A percentile compares a stretch with the other conserved stretches of the same genome.
Conservation (phyloP, 2,797 vertebrate genomes). For the Naso thynnoides region DNA sequence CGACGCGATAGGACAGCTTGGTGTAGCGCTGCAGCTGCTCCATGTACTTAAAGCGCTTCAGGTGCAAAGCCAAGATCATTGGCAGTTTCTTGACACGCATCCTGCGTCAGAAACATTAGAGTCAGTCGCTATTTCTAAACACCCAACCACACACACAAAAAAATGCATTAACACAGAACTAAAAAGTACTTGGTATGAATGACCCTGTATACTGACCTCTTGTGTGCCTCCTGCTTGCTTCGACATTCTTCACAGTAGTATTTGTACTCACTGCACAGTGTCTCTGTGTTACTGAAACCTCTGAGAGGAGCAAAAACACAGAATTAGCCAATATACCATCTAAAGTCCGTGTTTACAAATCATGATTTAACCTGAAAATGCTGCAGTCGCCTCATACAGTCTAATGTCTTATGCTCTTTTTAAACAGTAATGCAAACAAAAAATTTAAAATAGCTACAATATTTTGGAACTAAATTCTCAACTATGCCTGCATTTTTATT, state of each 20-base stretch:
- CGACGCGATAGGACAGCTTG: slow-evolving; percentile 96
- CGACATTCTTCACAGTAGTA: slow-evolving; percentile 99
- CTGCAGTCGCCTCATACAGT: neutral
- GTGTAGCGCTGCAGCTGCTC: slow-evolving; percentile 97
- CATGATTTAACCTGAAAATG: neutral
- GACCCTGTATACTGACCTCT: slow-evolving; percentile 86
- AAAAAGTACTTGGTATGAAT: neutral
- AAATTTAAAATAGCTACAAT: neutral
- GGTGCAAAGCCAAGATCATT: slow-evolving; percentile 97
- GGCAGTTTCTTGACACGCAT: slow-evolving; percentile 95
- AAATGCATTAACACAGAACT: neutral
- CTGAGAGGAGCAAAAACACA: slow-evolving; percentile 77
- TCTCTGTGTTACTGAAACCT: slow-evolving; percentile 99
- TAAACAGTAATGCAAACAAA: neutral
- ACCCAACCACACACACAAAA: neutral
- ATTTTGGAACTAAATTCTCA: neutral
- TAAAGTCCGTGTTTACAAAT: neutral
- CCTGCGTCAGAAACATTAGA: slow-evolving; percentile 41
- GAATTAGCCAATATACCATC: slow-evolving; percentile 8
- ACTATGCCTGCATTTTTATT: neutral
- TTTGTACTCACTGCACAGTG: slow-evolving; percentile 97
- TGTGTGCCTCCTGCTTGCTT: slow-evolving; percentile 99
- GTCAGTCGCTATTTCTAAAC: neutral
- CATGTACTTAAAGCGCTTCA: slow-evolving; percentile 99
- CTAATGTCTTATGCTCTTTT: neutral